Evolutionary conservation across 2,797 vertebrate species (phyloP), one percentile per base, ranked within the genome.

Genomic region (Helostoma temminkii): DNA sequence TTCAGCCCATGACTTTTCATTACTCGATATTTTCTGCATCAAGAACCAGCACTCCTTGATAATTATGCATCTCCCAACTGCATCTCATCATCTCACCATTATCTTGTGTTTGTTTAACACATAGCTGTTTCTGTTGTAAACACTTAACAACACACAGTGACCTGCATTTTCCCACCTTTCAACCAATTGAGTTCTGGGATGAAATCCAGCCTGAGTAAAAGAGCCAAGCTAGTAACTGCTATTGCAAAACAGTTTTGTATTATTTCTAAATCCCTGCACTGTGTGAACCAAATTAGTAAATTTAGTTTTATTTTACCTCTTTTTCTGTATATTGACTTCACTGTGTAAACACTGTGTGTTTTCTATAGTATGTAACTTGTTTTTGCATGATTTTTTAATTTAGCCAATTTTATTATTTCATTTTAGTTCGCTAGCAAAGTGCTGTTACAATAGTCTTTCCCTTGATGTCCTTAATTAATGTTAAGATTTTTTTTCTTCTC

Each of bases 371-470:
- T 10, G 9, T 10, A 11, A 39, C 18, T 9, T 43, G n/a, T 43
- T 43, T 26, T 6, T 39, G 22, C 12, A 36, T 15, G 10, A 46
- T 22, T n/a, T 3, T 54, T 57, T 72, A 0, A 15, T 37, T 37
- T 52, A 10, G 9, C 9, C 32, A 9, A 41, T 3, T 0, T 39
- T 39, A 41, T 59, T 1, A 15, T 37, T 62, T 50, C 21, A n/a
- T 39, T 14, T 39, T 39, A 5, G 37, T 39, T 39, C 37, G 16
- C 37, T 16, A 1, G 11, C 34, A 37, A 16, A 16, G 4, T 16
- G 3, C 37, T 16, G 37, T 53, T 5, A n/a, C 46, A 58, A 16
- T 22, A 53, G 63, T 68, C 28, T 32, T 42, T 8, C 21, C 58
- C 39, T 10, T 42, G 14, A 24, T 53, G 25, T 52, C 37, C 32